These are phyloP conservation scores for Schizopygopsis malacanthus DNA, from an alignment of 2,797 vertebrate genomes.

Conservation along the genomic window DNA sequence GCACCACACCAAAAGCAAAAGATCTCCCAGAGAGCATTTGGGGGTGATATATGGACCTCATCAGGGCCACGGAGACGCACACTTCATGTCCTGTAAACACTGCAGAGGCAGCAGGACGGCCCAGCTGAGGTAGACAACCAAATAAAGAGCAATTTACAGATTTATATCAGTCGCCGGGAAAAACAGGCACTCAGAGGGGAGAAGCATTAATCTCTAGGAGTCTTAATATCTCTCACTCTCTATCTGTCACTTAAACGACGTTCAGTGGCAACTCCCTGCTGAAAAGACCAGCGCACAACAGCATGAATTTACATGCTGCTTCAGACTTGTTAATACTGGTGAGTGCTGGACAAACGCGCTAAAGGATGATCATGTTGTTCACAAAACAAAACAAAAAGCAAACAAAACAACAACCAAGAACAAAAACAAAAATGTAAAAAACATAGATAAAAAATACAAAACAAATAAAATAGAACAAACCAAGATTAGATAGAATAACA, in stretches of 20 bases:
- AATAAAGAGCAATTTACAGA: slow-evolving; percentile 46
- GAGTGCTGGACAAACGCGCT: background rate
- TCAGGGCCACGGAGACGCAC: slow-evolving; percentile 16
- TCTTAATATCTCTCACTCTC: slow-evolving; percentile 32
- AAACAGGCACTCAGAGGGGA: slow-evolving; percentile 25
- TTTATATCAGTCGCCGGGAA: slow-evolving; percentile 9
- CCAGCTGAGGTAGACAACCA: slow-evolving; percentile 20
- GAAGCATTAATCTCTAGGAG: slow-evolving; percentile 20
- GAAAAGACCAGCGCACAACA: background rate
- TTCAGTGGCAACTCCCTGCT: slow-evolving; percentile 7
- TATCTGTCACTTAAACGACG: slow-evolving; percentile 19
- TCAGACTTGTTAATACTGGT: background rate
- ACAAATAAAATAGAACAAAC: background rate
- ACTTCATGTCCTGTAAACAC: slow-evolving; percentile 46
- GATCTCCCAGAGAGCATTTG: background rate
- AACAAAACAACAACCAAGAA: too few species aligned
- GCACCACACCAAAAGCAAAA: background rate
- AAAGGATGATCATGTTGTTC: background rate
- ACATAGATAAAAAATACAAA: background rate
- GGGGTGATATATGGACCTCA: slow-evolving; percentile 11
- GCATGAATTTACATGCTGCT: slow-evolving; percentile 1
- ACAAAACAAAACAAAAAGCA: too few species aligned
- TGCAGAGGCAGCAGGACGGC: background rate
- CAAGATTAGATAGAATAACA: background rate
- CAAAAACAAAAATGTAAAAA: background rate